These are phyloP conservation scores for Oriolus oriolus DNA, from an alignment of 2,113 vertebrate species.

Conservation along the genomic window DNA sequence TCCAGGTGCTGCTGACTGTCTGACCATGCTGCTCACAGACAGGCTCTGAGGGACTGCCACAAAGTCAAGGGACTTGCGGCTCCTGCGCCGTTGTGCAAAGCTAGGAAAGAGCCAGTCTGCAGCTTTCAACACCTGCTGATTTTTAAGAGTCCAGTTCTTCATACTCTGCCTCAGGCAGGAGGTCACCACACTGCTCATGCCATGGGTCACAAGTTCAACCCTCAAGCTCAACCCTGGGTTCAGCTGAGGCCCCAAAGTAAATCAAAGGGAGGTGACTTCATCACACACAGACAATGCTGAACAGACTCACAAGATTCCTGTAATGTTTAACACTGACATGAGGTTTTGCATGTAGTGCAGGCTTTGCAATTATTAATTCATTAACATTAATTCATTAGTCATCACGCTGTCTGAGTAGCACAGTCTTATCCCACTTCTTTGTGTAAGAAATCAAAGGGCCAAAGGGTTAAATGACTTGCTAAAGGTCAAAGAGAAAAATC, in stretches of 20 bases:
- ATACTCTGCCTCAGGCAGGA: not conserved
- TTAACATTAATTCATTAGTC: constrained; percentile 1
- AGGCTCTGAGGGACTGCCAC: not conserved
- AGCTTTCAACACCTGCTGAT: not conserved
- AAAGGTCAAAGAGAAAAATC: constrained; percentile 26
- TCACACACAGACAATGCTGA: not conserved
- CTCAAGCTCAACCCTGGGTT: not conserved
- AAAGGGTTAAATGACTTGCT: not conserved
- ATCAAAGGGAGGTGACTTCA: not conserved
- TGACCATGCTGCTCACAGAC: not conserved
- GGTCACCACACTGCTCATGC: not conserved
- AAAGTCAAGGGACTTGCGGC: not conserved
- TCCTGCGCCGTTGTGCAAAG: accelerated
- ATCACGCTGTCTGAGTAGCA: not conserved
- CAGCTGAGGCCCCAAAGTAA: not conserved
- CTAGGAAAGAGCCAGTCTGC: not conserved
- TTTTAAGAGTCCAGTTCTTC: not conserved
- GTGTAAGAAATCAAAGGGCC: not conserved
- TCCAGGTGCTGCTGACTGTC: not conserved
- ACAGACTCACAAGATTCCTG: not conserved
- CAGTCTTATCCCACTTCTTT: not conserved
- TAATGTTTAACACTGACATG: not conserved
- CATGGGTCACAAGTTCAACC: not conserved
- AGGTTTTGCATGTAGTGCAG: not conserved
- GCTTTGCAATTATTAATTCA: constrained; percentile 20